phyloP scores from a whole-genome alignment of 2,113 vertebrate species.

The Reinhardtius hippoglossoides region DNA sequence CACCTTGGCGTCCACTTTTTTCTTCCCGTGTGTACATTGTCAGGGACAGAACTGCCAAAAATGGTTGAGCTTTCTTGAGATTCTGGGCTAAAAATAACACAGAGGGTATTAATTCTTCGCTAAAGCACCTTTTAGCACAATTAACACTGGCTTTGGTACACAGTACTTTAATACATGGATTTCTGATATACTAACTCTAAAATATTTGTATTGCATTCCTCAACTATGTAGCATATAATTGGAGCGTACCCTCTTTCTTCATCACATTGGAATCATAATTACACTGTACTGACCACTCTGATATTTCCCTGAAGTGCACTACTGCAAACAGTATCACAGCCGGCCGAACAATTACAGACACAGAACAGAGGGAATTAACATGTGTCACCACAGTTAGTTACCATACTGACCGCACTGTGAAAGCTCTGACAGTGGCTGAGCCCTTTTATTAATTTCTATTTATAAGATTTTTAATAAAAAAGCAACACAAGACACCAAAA shows the following conservation, averaged over 20 bases:
- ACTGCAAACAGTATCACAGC: background rate
- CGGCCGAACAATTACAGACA: background rate
- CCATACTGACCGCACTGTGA: background rate
- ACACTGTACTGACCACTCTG: too few relatives aligned
- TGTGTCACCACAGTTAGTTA: constrained; percentile 8
- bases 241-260: background rate
- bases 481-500: constrained; percentile 11
- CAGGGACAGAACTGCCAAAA: too few relatives aligned
- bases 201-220: too few relatives aligned
- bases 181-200: background rate
- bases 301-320: background rate
- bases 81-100: too few relatives aligned
- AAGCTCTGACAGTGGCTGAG: background rate
- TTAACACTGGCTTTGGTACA: background rate
- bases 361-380: background rate
- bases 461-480: constrained; percentile 39
- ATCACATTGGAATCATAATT: constrained; percentile 1
- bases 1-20: too few relatives aligned
- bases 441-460: constrained; percentile 37
- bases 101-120: too few relatives aligned
- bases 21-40: too few relatives aligned
- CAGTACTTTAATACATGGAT: background rate
- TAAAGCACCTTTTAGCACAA: too few relatives aligned
- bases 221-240: background rate
- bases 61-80: too few relatives aligned